Evolutionary conservation across 2,888 invertebrate species (phyloP), one percentile per base, ranked within the genome.

Genomic region (Zele albiditarsus): DNA sequence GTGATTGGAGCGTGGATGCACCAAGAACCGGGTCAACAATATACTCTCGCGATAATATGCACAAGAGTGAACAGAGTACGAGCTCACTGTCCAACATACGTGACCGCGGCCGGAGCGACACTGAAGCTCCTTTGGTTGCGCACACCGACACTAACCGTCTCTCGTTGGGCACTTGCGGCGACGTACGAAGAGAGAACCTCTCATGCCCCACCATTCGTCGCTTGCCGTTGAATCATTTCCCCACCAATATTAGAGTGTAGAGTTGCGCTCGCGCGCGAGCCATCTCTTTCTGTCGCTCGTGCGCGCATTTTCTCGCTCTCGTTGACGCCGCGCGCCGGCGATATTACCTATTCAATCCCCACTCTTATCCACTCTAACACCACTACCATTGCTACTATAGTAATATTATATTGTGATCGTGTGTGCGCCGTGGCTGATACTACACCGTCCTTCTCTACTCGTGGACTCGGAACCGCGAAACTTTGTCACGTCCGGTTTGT

Each of bases 81-180:
- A 57, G 57, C 20, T 65, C 58, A 62, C 75, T 71, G 74, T 70
- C 77, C 73, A 84, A 85, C 85, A 80, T 79, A 82, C 84, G 84
- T 80, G 78, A 79, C 84, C 83, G 84, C 85, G 83, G 85, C 82
- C 85, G 84, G 84, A 89, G 85, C 88, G 83, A 88, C 83, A 89
- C 88, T 89, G 87, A 85, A 77, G 80, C 82, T 82, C 78, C 81
- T 79, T 79, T 78, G 79, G 80, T 79, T 81, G 83, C 83, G 83
- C 85, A 83, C 84, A 84, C 86, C 83, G 83, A 84, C 84, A 83
- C 85, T 82, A 80, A 78, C 80, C 81, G 81, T 82, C 80, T 80
- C 85, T 81, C 82, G 8, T 82, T 82, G 82, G 82, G 81, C 69
- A 68, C 53, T 63, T 33, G 28, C 38, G 12, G 20, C 63, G 38